These are phyloP conservation scores for Sebastes iracundus DNA, from an alignment of 2,797 vertebrate species.

Conservation along the genomic window DNA sequence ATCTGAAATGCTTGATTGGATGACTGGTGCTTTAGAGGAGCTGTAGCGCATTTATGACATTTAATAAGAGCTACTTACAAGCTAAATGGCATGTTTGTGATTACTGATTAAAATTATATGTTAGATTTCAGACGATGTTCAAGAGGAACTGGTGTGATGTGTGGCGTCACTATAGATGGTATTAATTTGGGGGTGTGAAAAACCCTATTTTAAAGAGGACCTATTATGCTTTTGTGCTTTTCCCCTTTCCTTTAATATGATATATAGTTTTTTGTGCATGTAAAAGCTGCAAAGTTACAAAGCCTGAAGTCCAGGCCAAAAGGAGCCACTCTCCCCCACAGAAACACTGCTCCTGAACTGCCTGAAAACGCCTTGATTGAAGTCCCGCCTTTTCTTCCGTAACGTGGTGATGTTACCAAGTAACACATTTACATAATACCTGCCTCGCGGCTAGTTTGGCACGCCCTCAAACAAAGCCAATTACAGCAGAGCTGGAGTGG, in stretches of 20 bases:
- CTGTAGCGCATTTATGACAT: conserved; percentile 4
- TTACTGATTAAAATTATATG: conserved; percentile 15
- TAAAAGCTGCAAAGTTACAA: not conserved
- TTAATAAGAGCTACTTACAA: conserved; percentile 25
- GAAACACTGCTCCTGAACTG: not conserved
- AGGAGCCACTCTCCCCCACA: not conserved
- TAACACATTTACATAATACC: not conserved
- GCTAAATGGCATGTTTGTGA: conserved; percentile 26
- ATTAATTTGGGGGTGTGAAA: not conserved
- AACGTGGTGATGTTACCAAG: not conserved
- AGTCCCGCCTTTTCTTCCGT: not conserved
- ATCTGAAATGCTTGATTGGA: conserved; percentile 35
- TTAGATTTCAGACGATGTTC: not conserved
- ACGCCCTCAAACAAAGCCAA: not conserved
- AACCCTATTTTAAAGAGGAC: not conserved
- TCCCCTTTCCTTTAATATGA: too few relatives aligned
- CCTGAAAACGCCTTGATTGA: too few relatives aligned
- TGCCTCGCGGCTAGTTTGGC: not conserved
- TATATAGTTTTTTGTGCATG: too few relatives aligned
- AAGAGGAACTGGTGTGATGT: not conserved
- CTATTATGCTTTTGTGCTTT: too few relatives aligned
- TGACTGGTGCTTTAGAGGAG: conserved; percentile 22
- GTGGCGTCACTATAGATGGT: not conserved
- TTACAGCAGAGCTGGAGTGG: too few relatives aligned
- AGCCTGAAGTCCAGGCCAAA: not conserved